Evolutionary conservation across 2,797 vertebrate species (phyloP), one percentile per base, ranked within the genome.

Genomic region (Pipistrellus kuhlii): DNA sequence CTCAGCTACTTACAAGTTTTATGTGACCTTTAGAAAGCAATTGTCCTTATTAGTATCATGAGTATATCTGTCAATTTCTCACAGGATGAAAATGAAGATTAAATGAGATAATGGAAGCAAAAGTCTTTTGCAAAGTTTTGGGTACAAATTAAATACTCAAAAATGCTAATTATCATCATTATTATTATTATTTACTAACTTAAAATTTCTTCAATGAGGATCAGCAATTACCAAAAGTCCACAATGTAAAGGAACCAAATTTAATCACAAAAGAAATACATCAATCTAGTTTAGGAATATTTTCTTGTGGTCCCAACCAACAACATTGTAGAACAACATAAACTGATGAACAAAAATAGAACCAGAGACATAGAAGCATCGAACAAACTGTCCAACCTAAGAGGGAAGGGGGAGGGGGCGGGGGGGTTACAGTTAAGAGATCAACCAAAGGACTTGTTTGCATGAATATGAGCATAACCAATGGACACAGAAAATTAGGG

Each of bases 181-280:
- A 27, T 46, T 66, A 27, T 46, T 66, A 80, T 66, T 66, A 53
- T 53, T 72, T 73, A 8, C 66, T 80, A 81, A 68, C 17, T 59
- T 88, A 72, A 72, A 94, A 32, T 76, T 69, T 77, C 85, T 66
- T 91, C 73, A 75, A 6, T 64, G 82, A 69, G 35, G 48, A 88
- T 27, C 72, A 64, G 35, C 15, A 94, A 85, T 78, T 95, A 66
- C 51, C 84, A 89, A 90, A 89, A 88, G 23, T 62, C 15, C 27
- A 27, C 76, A 66, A 53, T 8, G 71, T 64, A 44, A 83, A 18
- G 51, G 8, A 69, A 93, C 3, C 38, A 93, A 88, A 72, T 48
- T 80, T 18, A 89, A 18, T 85, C 3, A 57, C 46, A 91, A 11
- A 44, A 75, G 83, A 88, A 77, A 68, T 12, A 72, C 5, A 82